These are phyloP conservation scores for Hozukius guyotensis DNA, from an alignment of 2,797 vertebrate species.

Conservation along the genomic window DNA sequence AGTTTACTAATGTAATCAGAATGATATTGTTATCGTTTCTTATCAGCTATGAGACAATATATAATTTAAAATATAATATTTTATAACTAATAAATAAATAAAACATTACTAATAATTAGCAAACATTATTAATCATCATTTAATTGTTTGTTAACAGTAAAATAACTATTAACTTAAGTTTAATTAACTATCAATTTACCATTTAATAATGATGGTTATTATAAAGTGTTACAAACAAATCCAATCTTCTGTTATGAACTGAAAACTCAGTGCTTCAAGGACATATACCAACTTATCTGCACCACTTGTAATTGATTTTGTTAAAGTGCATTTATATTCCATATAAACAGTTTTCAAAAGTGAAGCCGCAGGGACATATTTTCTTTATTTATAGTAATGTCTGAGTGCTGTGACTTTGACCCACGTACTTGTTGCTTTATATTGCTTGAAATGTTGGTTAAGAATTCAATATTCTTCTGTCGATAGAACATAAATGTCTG, in stretches of 20 bases:
- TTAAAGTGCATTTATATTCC: not conserved
- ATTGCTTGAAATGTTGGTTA: not conserved
- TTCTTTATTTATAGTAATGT: not conserved
- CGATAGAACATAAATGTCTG: not conserved
- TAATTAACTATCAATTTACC: too few species aligned
- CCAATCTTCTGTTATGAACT: not conserved
- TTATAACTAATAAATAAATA: too few species aligned
- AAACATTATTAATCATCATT: too few species aligned
- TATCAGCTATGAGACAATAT: too few species aligned
- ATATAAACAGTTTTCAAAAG: not conserved
- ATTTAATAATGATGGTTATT: too few species aligned
- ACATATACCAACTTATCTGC: not conserved
- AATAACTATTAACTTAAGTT: too few species aligned
- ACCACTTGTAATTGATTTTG: not conserved
- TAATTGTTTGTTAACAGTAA: too few species aligned
- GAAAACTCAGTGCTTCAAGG: not conserved
- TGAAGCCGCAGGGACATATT: not conserved
- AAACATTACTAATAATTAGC: too few species aligned
- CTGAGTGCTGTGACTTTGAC: conserved; percentile 8
- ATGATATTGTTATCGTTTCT: too few species aligned
- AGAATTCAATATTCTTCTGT: not conserved
- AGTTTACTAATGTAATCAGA: too few species aligned
- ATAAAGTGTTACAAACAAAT: too few species aligned
- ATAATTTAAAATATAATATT: too few species aligned
- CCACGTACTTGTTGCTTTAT: not conserved